A percentile compares a stretch with the other conserved stretches of the same genome.
These are phyloP conservation scores for Oligia fasciuncula DNA, from an alignment of 2,888 invertebrate genomes.

Conservation along the genomic window DNA sequence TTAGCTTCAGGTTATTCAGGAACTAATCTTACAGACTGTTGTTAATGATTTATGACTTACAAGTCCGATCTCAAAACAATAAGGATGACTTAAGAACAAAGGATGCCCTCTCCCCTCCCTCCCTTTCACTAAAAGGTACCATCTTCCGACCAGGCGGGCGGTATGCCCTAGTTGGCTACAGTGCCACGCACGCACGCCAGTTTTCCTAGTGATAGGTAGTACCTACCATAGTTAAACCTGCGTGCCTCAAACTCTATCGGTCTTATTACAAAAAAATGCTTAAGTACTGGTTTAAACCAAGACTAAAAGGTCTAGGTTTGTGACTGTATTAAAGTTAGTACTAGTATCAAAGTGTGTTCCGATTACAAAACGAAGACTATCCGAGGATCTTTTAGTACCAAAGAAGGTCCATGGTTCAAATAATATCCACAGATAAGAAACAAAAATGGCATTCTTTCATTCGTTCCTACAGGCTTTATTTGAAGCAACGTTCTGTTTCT, in stretches of 20 bases:
- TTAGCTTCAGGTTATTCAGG: constrained; percentile 1
- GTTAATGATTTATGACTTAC: constrained; percentile 33
- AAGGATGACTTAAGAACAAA: constrained; percentile 31
- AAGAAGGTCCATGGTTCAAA: too few relatives aligned
- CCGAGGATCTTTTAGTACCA: too few relatives aligned
- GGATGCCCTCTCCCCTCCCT: neutral
- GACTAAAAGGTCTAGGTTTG: too few relatives aligned
- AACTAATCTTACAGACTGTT: constrained; percentile 12
- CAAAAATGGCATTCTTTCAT: too few relatives aligned
- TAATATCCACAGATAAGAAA: too few relatives aligned
- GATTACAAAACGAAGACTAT: too few relatives aligned
- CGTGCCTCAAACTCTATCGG: constrained; percentile 33
- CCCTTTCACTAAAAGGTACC: neutral
- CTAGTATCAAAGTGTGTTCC: too few relatives aligned
- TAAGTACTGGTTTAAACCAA: too few relatives aligned
- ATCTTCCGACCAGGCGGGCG: constrained; percentile 4
- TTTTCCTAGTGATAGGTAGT: constrained; percentile 15
- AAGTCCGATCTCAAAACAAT: constrained; percentile 28
- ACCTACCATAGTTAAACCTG: constrained; percentile 20
- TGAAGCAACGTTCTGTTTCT: too few relatives aligned
- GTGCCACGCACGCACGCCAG: constrained; percentile 22
- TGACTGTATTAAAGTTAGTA: too few relatives aligned
- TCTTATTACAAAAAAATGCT: too few relatives aligned
- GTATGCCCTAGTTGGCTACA: constrained; percentile 34
- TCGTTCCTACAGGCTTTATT: too few relatives aligned